phyloP scores from a whole-genome alignment of 1,140 invertebrate genomes.

The Camponotus pennsylvanicus region DNA sequence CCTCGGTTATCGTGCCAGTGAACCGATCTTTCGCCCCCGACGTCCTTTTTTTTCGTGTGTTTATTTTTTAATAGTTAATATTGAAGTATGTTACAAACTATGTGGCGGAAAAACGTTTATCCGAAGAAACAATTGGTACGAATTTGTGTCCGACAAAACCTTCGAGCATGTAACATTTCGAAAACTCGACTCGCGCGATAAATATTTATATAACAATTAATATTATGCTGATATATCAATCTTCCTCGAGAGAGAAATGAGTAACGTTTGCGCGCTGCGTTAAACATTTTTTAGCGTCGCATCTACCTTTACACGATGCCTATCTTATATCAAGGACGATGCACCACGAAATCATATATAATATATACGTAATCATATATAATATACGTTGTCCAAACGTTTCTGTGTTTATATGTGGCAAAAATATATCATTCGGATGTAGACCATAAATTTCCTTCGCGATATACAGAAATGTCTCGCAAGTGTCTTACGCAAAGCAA shows the following conservation, averaged over 20 bases:
- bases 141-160: slow-evolving; percentile 62
- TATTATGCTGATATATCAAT: slow-evolving; percentile 77
- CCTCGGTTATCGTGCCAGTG: not conserved
- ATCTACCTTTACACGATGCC: not conserved
- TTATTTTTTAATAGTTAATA: slow-evolving; percentile 69
- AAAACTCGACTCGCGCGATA: slow-evolving; percentile 69
- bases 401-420: not conserved
- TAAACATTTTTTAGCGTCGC: slow-evolving; percentile 50
- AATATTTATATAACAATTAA: slow-evolving; percentile 75
- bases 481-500: not conserved
- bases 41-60: not conserved
- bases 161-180: slow-evolving; percentile 66
- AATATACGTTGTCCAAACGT: not conserved
- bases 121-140: slow-evolving; percentile 74
- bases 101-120: slow-evolving; percentile 73
- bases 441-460: not conserved
- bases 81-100: slow-evolving; percentile 79
- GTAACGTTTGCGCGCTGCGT: slow-evolving; percentile 62
- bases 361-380: not conserved
- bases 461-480: not conserved
- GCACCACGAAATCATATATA: slow-evolving; percentile 28
- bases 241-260: slow-evolving; percentile 66
- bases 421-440: not conserved
- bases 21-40: slow-evolving; percentile 69
- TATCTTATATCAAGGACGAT: slow-evolving; percentile 47